Conservation (phyloP, 2,113 vertebrate species). For the Psephotus haematonotus region DNA sequence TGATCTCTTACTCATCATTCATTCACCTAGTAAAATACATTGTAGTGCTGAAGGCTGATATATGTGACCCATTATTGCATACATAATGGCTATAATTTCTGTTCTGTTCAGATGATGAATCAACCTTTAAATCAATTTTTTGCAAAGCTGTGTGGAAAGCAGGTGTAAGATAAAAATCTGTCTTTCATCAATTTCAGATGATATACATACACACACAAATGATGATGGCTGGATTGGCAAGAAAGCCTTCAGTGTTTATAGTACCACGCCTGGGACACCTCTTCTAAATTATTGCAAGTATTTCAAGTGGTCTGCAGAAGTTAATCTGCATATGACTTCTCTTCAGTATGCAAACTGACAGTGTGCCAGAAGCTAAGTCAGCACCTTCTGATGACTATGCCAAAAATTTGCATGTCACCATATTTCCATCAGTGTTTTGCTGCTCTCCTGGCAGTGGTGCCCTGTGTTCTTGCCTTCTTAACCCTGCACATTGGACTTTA, state of each 20-base stretch:
- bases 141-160: slow-evolving; percentile 3
- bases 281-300: neutral
- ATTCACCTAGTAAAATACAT: slow-evolving; percentile 1
- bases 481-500: neutral
- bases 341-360: neutral
- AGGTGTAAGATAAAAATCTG: neutral
- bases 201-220: neutral
- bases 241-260: neutral
- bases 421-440: neutral
- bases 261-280: neutral
- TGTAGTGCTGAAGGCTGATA: neutral
- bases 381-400: neutral
- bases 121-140: slow-evolving; percentile 33
- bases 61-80: slow-evolving; percentile 9
- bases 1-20: neutral
- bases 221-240: neutral
- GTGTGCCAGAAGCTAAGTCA: neutral
- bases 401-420: fast-evolving
- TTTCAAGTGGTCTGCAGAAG: neutral
- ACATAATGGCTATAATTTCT: neutral
- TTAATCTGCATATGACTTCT: neutral
- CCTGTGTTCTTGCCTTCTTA: neutral
- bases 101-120: neutral
- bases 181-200: neutral
- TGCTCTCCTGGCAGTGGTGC: neutral